These are phyloP conservation scores for Idaea straminata DNA, from an alignment of 2,888 invertebrate species.

Conservation along the genomic window DNA sequence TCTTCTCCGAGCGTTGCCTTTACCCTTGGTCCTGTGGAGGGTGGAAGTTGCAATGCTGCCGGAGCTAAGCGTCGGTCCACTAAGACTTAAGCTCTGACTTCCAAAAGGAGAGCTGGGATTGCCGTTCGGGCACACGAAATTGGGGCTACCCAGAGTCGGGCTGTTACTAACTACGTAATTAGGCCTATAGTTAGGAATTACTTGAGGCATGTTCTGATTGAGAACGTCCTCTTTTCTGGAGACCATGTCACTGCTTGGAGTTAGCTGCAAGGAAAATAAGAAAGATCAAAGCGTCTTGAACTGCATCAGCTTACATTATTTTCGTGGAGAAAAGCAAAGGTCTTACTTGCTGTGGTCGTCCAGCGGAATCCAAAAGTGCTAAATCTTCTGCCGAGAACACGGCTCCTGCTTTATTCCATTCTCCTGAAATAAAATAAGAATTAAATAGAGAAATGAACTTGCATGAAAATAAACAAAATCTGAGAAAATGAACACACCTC, in stretches of 20 bases:
- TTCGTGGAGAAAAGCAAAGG: background rate
- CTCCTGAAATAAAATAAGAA: slow-evolving; percentile 42
- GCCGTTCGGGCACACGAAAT: slow-evolving; percentile 74
- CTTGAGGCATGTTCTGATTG: slow-evolving; percentile 63
- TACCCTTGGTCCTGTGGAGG: slow-evolving; percentile 76
- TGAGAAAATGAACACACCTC: slow-evolving; percentile 45
- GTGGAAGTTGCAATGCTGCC: slow-evolving; percentile 70
- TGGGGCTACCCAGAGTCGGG: slow-evolving; percentile 73
- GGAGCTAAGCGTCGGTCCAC: slow-evolving; percentile 70
- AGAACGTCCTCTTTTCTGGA: slow-evolving; percentile 64
- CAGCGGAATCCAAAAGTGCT: slow-evolving; percentile 67
- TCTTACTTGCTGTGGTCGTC: slow-evolving; percentile 59
- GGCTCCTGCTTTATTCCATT: slow-evolving; percentile 71
- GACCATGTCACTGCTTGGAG: slow-evolving; percentile 56
- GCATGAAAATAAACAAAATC: background rate
- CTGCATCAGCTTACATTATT: background rate
- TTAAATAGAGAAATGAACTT: background rate
- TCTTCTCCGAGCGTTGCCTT: slow-evolving; percentile 77
- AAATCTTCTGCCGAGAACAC: slow-evolving; percentile 75
- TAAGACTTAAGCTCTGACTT: slow-evolving; percentile 62
- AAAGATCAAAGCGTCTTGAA: background rate
- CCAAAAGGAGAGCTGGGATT: slow-evolving; percentile 66
- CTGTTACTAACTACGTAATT: slow-evolving; percentile 66
- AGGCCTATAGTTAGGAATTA: slow-evolving; percentile 64
- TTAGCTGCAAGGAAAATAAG: slow-evolving; percentile 49